Conservation (phyloP, 2,113 vertebrate species). For the Embiotoca jacksoni region DNA sequence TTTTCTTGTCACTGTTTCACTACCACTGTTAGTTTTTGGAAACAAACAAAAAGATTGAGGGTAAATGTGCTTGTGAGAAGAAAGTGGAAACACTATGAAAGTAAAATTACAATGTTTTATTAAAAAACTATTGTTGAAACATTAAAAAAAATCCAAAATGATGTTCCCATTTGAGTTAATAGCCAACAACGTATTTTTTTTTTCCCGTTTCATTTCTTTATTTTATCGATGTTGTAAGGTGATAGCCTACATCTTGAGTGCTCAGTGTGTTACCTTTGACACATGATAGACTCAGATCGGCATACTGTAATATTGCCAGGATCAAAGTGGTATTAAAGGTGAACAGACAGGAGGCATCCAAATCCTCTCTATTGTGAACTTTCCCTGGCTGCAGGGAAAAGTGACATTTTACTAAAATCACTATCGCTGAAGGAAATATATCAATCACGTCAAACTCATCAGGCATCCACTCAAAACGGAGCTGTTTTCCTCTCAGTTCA, state of each 20-base stretch:
- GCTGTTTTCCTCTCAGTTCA: not conserved
- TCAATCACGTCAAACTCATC: slow-evolving; percentile 3
- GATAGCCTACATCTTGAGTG: not conserved
- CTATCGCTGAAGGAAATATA: slow-evolving; percentile 16
- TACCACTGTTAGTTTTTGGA: no score
- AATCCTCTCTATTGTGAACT: slow-evolving; percentile 26
- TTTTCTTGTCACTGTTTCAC: no score
- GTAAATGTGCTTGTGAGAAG: slow-evolving; percentile 12
- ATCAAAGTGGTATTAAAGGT: slow-evolving; percentile 8
- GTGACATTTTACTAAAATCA: slow-evolving; percentile 38
- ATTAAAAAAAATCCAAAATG: not conserved
- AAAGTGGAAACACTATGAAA: slow-evolving; percentile 16
- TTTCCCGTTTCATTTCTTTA: not conserved
- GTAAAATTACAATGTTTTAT: slow-evolving; percentile 1
- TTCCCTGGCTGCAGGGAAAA: slow-evolving; percentile 26
- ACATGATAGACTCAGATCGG: not conserved
- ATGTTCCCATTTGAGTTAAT: not conserved
- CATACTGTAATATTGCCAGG: not conserved
- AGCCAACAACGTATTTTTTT: not conserved
- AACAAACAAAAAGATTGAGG: slow-evolving; percentile 13
- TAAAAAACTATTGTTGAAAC: not conserved
- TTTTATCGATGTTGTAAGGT: not conserved
- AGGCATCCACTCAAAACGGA: not conserved
- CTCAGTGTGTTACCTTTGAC: not conserved
- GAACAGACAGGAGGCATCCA: slow-evolving; percentile 31